phyloP scores from a whole-genome alignment of 2,888 invertebrate genomes.

The Syritta pipiens region DNA sequence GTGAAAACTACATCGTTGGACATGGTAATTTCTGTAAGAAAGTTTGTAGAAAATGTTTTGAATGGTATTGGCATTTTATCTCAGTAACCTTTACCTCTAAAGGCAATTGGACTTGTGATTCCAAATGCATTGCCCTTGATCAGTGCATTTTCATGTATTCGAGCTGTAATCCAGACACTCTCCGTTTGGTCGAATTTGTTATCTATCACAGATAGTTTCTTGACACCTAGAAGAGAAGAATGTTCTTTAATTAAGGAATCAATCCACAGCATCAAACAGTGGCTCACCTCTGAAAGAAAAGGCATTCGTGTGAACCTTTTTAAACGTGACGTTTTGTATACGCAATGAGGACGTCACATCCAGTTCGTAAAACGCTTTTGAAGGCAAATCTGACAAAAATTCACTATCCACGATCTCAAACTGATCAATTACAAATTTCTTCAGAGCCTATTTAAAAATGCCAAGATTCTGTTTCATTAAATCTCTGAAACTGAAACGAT shows the following conservation, averaged over 20 bases:
- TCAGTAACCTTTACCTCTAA: too few species aligned
- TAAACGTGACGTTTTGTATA: constrained; percentile 84
- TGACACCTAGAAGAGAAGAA: constrained; percentile 31
- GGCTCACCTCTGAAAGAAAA: constrained; percentile 81
- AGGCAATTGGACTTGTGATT: constrained; percentile 75
- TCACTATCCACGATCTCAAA: constrained; percentile 83
- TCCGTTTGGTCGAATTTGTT: constrained; percentile 75
- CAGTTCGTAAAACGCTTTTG: constrained; percentile 87
- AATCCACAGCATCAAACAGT: too few species aligned
- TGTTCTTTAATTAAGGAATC: background rate
- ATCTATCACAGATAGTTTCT: constrained; percentile 72
- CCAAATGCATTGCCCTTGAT: constrained; percentile 77
- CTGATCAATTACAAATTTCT: constrained; percentile 86
- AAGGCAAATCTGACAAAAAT: constrained; percentile 83
- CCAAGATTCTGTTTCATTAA: background rate
- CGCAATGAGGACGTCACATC: constrained; percentile 84
- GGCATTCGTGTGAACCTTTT: constrained; percentile 84
- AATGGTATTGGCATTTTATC: too few species aligned
- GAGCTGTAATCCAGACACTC: constrained; percentile 77
- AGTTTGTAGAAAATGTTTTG: constrained; percentile 7
- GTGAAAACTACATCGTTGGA: constrained; percentile 71
- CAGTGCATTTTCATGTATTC: constrained; percentile 74
- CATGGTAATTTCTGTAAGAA: constrained; percentile 72
- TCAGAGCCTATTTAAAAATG: constrained; percentile 82
- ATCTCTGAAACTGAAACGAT: constrained; percentile 70